A percentile compares a stretch with the other conserved stretches of the same genome.
Conservation (phyloP, 1,140 invertebrate genomes). For the Meloidogyne floridensis region DNA sequence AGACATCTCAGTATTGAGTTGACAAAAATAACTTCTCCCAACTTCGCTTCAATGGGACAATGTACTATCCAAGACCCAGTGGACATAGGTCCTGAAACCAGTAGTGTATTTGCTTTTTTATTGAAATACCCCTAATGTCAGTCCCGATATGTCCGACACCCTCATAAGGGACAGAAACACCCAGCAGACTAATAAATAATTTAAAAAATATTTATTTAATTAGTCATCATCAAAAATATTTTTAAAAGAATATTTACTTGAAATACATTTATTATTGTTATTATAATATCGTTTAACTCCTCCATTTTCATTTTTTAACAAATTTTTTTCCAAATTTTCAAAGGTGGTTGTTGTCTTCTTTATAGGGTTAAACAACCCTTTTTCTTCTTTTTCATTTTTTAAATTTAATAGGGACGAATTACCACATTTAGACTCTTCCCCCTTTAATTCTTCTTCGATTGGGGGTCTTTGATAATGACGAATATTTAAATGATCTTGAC, state of each 20-base stretch:
- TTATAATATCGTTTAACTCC: slow-evolving; percentile 3
- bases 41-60: too few species aligned
- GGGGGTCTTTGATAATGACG: slow-evolving; percentile 37
- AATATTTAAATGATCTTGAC: slow-evolving; percentile 40
- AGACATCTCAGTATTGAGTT: too few species aligned
- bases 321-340: background rate
- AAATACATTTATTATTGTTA: background rate
- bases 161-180: too few species aligned
- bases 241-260: background rate
- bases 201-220: background rate
- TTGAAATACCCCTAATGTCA: too few species aligned
- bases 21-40: too few species aligned
- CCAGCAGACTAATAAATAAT: background rate
- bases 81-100: too few species aligned
- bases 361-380: background rate
- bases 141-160: too few species aligned
- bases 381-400: background rate
- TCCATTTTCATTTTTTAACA: background rate
- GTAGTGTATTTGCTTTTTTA: too few species aligned
- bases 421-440: background rate
- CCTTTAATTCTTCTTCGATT: background rate
- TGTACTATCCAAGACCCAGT: too few species aligned
- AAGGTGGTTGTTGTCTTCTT: background rate
- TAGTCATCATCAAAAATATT: slow-evolving; percentile 6
- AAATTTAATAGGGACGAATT: background rate